Conservation (phyloP, 2,888 invertebrate genomes). For the Nymphalis polychloros region DNA sequence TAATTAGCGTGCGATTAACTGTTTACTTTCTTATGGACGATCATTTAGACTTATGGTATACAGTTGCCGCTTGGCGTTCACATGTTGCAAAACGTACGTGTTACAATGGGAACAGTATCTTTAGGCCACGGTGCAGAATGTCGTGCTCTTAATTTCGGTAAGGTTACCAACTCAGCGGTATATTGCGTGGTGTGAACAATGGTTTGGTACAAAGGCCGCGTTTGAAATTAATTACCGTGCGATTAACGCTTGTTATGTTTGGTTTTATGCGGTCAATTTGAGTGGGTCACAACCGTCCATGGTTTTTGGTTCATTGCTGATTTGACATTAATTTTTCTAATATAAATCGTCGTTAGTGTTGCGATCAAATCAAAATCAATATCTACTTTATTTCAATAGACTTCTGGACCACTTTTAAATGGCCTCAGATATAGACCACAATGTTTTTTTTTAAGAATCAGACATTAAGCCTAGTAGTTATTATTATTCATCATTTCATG, state of each 20-base stretch:
- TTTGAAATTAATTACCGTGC: slow-evolving; percentile 33
- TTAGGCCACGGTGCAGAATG: slow-evolving; percentile 44
- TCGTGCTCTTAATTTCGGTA: slow-evolving; percentile 64
- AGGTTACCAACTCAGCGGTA: slow-evolving; percentile 57
- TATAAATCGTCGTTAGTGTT: too few species aligned
- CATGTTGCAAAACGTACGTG: slow-evolving; percentile 14
- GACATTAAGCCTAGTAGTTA: too few species aligned
- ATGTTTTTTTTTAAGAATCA: too few species aligned
- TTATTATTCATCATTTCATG: too few species aligned
- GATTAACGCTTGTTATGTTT: slow-evolving; percentile 31
- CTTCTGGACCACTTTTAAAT: too few species aligned
- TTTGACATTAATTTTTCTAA: slow-evolving; percentile 11
- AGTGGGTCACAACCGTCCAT: slow-evolving; percentile 21
- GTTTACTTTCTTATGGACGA: neutral
- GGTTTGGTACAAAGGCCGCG: slow-evolving; percentile 48
- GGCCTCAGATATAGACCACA: too few species aligned
- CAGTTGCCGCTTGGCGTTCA: neutral
- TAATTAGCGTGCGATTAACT: neutral
- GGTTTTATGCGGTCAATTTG: slow-evolving; percentile 26
- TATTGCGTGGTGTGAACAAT: slow-evolving; percentile 56
- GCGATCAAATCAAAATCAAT: too few species aligned
- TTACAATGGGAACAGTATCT: slow-evolving; percentile 45
- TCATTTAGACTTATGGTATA: neutral
- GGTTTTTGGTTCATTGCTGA: slow-evolving; percentile 13
- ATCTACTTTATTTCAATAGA: too few species aligned